Percentiles rank a stretch among this genome's conserved stretches.
Conservation (phyloP, 2,888 invertebrate species). For the Caenorhabditis angaria region DNA sequence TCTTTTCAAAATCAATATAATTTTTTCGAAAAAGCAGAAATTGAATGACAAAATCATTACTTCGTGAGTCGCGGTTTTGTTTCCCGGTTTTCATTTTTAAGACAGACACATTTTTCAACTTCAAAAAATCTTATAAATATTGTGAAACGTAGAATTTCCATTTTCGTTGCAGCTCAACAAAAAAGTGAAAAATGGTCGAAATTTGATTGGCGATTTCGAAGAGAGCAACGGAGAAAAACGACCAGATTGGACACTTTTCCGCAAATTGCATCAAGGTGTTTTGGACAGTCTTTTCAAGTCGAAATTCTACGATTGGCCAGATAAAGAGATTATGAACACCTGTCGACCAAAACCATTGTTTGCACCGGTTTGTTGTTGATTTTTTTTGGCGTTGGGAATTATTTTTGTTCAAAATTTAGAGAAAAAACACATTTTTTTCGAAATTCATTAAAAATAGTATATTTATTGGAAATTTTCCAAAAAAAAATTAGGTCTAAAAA, state of each 20-base stretch:
- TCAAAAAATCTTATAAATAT: too few species aligned
- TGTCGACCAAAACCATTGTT: slow-evolving; percentile 29
- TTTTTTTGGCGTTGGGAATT: too few species aligned
- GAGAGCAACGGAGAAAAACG: slow-evolving; percentile 13
- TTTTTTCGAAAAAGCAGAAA: not conserved
- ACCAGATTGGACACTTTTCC: slow-evolving; percentile 45
- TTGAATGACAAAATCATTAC: too few species aligned
- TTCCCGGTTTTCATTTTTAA: too few species aligned
- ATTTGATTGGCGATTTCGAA: slow-evolving; percentile 29
- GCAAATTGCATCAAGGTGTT: slow-evolving; percentile 46
- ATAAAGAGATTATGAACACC: slow-evolving; percentile 28
- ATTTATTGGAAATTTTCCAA: too few species aligned
- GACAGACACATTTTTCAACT: too few species aligned
- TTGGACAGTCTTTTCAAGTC: slow-evolving; percentile 60
- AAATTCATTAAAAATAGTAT: too few species aligned
- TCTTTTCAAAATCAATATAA: not conserved
- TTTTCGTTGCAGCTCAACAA: slow-evolving; percentile 22
- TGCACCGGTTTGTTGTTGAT: slow-evolving; percentile 10
- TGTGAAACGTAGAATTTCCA: too few species aligned
- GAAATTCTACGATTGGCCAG: slow-evolving; percentile 59
- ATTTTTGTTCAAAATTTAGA: too few species aligned
- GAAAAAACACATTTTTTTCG: too few species aligned
- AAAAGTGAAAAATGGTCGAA: slow-evolving; percentile 21
- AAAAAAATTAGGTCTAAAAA: too few species aligned
- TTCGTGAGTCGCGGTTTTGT: too few species aligned